Evolutionary conservation across 2,113 vertebrate genomes (phyloP).

Genomic region (Oryzias curvinotus): DNA sequence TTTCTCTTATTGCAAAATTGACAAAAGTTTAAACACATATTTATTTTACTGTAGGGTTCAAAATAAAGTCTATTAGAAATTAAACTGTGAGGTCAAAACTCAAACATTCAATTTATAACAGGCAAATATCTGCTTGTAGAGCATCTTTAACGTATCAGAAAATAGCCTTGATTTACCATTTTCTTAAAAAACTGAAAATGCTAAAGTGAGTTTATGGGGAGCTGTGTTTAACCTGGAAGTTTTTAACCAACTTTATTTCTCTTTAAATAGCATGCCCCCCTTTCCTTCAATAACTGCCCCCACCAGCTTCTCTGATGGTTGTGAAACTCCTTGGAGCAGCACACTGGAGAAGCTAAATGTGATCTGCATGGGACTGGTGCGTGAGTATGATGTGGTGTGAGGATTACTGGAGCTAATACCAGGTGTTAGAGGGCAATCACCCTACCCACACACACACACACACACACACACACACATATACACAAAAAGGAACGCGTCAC

Average conservation of each 20-base stretch:
- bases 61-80: too few relatives aligned
- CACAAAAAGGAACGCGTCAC: constrained; percentile 51
- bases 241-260: constrained; percentile 7
- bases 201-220: too few relatives aligned
- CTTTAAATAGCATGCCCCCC: not conserved
- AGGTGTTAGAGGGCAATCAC: constrained; percentile 73
- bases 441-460: constrained; percentile 46
- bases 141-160: too few relatives aligned
- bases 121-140: too few relatives aligned
- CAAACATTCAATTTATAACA: too few relatives aligned
- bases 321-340: constrained; percentile 41
- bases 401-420: constrained; percentile 75
- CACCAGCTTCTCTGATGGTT: constrained; percentile 2
- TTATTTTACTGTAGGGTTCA: too few relatives aligned
- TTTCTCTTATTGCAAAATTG: too few relatives aligned
- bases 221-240: constrained; percentile 14
- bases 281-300: not conserved
- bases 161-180: too few relatives aligned
- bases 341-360: constrained; percentile 25
- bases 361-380: constrained; percentile 63
- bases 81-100: too few relatives aligned
- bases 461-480: constrained; percentile 12
- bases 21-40: not conserved
- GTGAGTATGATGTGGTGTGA: constrained; percentile 70
- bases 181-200: too few relatives aligned